Percentiles rank a stretch among this genome's conserved stretches.
Conservation (phyloP, 1,140 invertebrate genomes). For the Ladona fulva region DNA sequence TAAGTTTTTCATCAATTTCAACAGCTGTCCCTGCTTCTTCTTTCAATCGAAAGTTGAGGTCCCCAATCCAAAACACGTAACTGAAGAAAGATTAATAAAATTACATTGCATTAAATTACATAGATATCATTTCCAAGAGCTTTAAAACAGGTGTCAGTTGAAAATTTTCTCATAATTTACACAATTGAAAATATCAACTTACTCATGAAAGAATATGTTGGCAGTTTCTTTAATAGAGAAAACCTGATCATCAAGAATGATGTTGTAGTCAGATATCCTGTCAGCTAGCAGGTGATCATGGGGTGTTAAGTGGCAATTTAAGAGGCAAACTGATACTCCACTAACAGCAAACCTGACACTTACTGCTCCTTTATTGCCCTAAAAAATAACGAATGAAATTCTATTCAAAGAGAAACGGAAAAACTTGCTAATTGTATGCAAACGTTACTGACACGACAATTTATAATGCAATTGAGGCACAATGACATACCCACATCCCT, state of each 20-base stretch:
- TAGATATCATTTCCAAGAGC: too few relatives aligned
- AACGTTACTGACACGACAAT: not conserved
- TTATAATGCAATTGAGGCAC: not conserved
- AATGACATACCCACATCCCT: constrained; percentile 66
- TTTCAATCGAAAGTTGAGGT: constrained; percentile 79
- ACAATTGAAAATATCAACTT: constrained; percentile 32
- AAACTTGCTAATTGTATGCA: not conserved
- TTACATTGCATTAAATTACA: not conserved
- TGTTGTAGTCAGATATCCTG: constrained; percentile 76
- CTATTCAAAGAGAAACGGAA: not conserved
- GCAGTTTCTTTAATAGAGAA: constrained; percentile 55
- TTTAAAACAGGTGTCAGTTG: too few relatives aligned
- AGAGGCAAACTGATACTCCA: constrained; percentile 75
- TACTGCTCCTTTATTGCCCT: constrained; percentile 93
- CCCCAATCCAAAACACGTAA: constrained; percentile 92
- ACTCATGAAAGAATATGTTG: constrained; percentile 87
- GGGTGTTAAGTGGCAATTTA: constrained; percentile 81
- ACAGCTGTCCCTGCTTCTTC: constrained; percentile 44
- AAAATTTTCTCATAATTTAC: not conserved
- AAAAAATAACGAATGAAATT: constrained; percentile 31
- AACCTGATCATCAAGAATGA: constrained; percentile 48
- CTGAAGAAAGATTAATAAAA: constrained; percentile 38
- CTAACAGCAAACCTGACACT: constrained; percentile 76
- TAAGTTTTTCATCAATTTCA: not conserved
- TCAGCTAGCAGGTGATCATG: constrained; percentile 73